Evolutionary conservation across 2,113 vertebrate species (phyloP).

Genomic region (Acanthochromis polyacanthus): DNA sequence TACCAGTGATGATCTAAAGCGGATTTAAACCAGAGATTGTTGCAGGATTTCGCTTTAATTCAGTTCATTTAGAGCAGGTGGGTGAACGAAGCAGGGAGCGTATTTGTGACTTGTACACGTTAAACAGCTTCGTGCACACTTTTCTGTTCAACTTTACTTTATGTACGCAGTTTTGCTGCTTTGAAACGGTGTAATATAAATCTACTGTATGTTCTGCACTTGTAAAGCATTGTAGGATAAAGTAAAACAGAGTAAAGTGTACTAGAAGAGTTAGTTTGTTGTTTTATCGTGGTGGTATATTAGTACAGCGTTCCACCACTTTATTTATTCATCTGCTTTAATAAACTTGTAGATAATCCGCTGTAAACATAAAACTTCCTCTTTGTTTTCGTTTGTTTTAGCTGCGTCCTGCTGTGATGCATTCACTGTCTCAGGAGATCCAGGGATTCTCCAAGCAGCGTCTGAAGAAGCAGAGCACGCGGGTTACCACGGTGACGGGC

Average conservation of each 20-base stretch:
- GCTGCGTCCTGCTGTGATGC: constrained; percentile 80
- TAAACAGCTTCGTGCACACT: neutral
- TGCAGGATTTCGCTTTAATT: neutral
- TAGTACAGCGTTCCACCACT: no score
- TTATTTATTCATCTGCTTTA: neutral
- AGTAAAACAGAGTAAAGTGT: neutral
- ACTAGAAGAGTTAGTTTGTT: neutral
- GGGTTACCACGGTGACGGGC: constrained; percentile 91
- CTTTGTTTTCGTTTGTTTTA: neutral
- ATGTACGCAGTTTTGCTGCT: neutral
- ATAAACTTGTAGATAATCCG: neutral
- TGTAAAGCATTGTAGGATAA: neutral
- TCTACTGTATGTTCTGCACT: no score
- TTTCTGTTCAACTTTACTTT: neutral
- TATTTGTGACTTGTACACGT: neutral
- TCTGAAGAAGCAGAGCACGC: constrained; percentile 90
- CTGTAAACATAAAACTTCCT: neutral
- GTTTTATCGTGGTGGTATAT: neutral
- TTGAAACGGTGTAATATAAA: neutral
- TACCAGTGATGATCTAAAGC: neutral
- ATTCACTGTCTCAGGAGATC: constrained; percentile 92
- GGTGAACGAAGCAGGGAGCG: constrained; percentile 1
- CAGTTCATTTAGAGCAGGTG: constrained; percentile 28
- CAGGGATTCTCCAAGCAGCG: constrained; percentile 87
- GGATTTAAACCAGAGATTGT: neutral